Evolutionary conservation across 1,140 invertebrate genomes (phyloP).

Genomic region (Diuraphis noxia): DNA sequence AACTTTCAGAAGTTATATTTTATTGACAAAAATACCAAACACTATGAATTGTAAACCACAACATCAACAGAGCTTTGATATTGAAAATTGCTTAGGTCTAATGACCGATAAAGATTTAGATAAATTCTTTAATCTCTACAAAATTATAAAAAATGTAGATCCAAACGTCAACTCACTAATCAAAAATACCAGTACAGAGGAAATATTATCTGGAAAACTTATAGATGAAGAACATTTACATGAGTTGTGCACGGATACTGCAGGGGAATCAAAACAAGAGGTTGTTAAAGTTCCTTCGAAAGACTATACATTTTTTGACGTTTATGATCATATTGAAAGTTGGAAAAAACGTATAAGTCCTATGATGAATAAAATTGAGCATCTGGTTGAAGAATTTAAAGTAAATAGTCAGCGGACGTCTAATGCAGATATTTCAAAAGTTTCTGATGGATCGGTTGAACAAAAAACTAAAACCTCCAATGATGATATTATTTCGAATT

Average conservation of each 20-base stretch:
- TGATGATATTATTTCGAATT: neutral
- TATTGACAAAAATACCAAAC: no score
- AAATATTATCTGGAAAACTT: constrained; percentile 3
- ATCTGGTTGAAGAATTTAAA: neutral
- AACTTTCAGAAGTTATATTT: no score
- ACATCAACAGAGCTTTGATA: neutral
- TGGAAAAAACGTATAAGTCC: neutral
- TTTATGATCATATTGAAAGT: neutral
- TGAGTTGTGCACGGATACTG: neutral
- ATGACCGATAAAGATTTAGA: constrained; percentile 10
- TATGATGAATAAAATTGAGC: neutral
- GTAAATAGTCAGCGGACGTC: neutral
- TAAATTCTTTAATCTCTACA: constrained; percentile 1
- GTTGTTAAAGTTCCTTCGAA: neutral
- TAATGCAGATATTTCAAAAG: neutral
- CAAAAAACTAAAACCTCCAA: neutral
- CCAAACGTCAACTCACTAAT: neutral
- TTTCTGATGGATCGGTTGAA: neutral
- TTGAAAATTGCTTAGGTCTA: neutral
- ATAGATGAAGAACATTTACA: neutral
- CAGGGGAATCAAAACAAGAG: neutral
- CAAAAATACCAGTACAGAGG: neutral
- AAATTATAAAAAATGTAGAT: neutral
- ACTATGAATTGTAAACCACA: neutral
- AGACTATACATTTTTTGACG: neutral